Evolutionary conservation across 1,140 invertebrate species (phyloP), one percentile per base, ranked within the genome.

Genomic region (Drosophila azteca): DNA sequence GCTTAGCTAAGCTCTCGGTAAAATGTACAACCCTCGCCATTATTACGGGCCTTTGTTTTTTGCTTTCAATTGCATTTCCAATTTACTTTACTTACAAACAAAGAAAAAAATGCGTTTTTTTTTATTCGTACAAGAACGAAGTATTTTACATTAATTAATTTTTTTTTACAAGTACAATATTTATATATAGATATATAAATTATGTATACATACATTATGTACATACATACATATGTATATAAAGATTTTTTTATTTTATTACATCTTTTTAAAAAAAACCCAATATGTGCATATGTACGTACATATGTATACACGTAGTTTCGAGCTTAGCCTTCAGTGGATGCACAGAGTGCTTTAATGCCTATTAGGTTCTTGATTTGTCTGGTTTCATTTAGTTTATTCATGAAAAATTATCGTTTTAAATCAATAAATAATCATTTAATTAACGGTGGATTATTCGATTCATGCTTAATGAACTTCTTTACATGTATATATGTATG

Each of bases 381-480:
- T 63, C 60, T n/a, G 9, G 11, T 54, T 72, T 59, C 45, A 66
- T 45, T 46, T 48, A 26, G 24, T 26, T 26, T 26, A 3, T 4
- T 26, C 24, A 26, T 26, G 24, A 26, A 26, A 5, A 66, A 75
- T 81, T 63, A 72, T 82, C 64, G 65, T 75, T 79, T 82, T 80
- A 89, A 89, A 84, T 80, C 77, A 71, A 89, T 73, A 81, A 71
- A 89, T 73, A 81, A 83, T 89, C 78, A 85, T 90, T 90, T 76
- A 85, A 90, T 81, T 79, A 90, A 90, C 85, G 85, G 85, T 90
- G 85, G 85, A 85, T 90, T 77, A 79, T 90, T 90, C 87, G 81
- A 85, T 83, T 77, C 77, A 77, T 81, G 62, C 70, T 82, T 74
- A 79, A 81, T 71, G 79, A 69, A 84, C 84, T 81, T 81, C 58